Conservation (phyloP, 2,113 vertebrate species). For the Agelaius tricolor region DNA sequence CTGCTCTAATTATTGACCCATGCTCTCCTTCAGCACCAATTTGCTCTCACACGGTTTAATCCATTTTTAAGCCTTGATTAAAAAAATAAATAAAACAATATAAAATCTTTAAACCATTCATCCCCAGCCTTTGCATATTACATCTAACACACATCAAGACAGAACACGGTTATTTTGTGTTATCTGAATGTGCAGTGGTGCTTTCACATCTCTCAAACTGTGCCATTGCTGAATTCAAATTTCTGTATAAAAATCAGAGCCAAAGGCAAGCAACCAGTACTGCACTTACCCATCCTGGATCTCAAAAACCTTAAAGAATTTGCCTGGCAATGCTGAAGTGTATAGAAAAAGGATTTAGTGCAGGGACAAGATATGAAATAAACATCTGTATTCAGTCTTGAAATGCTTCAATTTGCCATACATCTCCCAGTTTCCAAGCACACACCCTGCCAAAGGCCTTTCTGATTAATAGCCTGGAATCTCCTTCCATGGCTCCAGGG, state of each 20-base stretch:
- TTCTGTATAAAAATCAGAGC: background rate
- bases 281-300: background rate
- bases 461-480: constrained; percentile 37
- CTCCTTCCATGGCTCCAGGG: background rate
- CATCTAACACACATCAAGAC: background rate
- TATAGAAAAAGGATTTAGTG: constrained; percentile 17
- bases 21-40: background rate
- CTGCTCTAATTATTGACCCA: background rate
- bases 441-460: background rate
- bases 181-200: background rate
- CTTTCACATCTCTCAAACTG: background rate
- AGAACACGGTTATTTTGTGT: background rate
- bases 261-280: background rate
- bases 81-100: background rate
- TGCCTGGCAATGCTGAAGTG: background rate
- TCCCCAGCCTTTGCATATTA: background rate
- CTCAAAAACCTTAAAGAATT: constrained; percentile 21
- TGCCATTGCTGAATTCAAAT: background rate
- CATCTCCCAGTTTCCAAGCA: background rate
- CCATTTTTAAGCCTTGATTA: background rate
- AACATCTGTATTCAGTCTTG: constrained; percentile 22
- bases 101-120: background rate
- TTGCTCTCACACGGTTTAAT: background rate
- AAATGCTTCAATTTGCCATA: constrained; percentile 9
- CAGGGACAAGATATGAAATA: constrained; percentile 1